Evolutionary conservation across 2,113 vertebrate genomes (phyloP), one percentile per base, ranked within the genome.

Genomic region (Eudorcas thomsonii): DNA sequence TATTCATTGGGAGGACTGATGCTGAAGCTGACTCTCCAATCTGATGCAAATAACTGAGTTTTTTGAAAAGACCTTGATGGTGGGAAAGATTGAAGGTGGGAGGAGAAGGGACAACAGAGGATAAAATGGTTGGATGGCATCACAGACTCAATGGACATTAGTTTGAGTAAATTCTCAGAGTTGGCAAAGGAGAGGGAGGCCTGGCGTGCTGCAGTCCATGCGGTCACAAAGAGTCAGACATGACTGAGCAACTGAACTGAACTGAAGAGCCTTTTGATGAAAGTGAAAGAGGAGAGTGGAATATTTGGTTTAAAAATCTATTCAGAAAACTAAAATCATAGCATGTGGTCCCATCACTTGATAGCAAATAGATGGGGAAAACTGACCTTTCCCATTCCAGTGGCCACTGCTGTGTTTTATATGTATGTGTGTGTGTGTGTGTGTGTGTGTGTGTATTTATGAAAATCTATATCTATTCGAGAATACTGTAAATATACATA

Each of bases 341-440:
- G 28, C 59, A 62, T 62, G 12, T 30, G 59, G 13, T 62, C 59
- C 13, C 59, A 15, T 62, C 59, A 15, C 59, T 62, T 62, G 28
- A 60, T 15, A 60, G 59, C 26, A 6, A 60, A 60, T 60, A 30
- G 28, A 60, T 60, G 28, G 28, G 59, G 59, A 60, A 60, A 30
- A 60, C 59, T 60, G 28, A 62, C 59, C 59, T 62, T 62, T 62
- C 59, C 28, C 59, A 62, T 62, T 62, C 59, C 28, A 1, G 59
- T 30, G 59, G 59, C 59, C 28, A 14, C 28, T 62, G 28, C 28
- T 62, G 12, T 30, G 59, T 62, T 30, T 62, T 30, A 6, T 62
- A 0, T 60, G 6, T 60, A 0, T 60, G 0, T 59, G 9, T 59
- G 4, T 60, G 6, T 60, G 5, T 60, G 11, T 60, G 26, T 60